Conservation (phyloP, 1,140 invertebrate species). For the Lordiphosa clarofinis region DNA sequence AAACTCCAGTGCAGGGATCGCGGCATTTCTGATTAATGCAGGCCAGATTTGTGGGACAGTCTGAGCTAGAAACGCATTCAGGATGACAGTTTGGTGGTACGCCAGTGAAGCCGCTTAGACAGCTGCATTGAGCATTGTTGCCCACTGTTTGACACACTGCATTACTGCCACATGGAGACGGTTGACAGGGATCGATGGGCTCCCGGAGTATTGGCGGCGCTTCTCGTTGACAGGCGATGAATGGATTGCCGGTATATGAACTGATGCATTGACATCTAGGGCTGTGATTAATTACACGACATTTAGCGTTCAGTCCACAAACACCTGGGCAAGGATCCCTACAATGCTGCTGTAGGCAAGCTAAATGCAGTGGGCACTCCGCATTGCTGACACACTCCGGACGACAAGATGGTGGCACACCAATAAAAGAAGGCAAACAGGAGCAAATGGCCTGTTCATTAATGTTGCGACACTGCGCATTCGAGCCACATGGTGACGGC, state of each 20-base stretch:
- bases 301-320: conserved; percentile 86
- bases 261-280: conserved; percentile 87
- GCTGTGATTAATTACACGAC: conserved; percentile 87
- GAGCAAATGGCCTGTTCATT: conserved; percentile 80
- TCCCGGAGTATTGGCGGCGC: conserved; percentile 80
- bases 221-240: conserved; percentile 85
- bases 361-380: conserved; percentile 81
- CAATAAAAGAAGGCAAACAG: conserved; percentile 81
- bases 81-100: conserved; percentile 83
- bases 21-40: conserved; percentile 83
- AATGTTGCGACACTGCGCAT: conserved; percentile 81
- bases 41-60: conserved; percentile 81
- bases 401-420: conserved; percentile 82
- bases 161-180: conserved; percentile 88
- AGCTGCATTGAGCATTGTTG: conserved; percentile 85
- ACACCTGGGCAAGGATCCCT: conserved; percentile 82
- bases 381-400: conserved; percentile 83
- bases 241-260: conserved; percentile 89
- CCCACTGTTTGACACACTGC: conserved; percentile 84
- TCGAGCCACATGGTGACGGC: conserved; percentile 83
- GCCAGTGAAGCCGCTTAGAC: conserved; percentile 83
- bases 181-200: conserved; percentile 83
- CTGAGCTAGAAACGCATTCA: conserved; percentile 82
- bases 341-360: conserved; percentile 83
- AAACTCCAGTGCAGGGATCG: conserved; percentile 82